Evolutionary conservation across 2,113 vertebrate genomes (phyloP).

Genomic region (Callionymus lyra): DNA sequence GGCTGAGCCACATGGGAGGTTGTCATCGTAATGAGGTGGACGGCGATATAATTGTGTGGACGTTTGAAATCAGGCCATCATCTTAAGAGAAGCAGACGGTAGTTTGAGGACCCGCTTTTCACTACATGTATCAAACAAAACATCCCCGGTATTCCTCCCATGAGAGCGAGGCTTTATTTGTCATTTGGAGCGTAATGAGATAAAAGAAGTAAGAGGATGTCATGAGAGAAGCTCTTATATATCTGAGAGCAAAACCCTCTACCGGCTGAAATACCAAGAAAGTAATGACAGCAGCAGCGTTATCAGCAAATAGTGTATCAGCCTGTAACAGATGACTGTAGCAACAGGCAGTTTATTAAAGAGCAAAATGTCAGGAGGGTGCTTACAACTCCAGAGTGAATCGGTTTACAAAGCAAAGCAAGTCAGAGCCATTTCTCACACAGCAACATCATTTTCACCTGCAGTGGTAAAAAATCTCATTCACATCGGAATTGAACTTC

Average conservation of each 20-base stretch:
- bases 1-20: slow-evolving; percentile 27
- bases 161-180: slow-evolving; percentile 34
- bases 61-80: slow-evolving; percentile 33
- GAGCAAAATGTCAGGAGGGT: slow-evolving; percentile 30
- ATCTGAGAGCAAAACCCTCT: slow-evolving; percentile 22
- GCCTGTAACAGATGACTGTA: slow-evolving; percentile 20
- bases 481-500: slow-evolving; percentile 19
- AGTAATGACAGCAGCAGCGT: slow-evolving; percentile 21
- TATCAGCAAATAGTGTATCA: slow-evolving; percentile 23
- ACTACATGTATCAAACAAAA: slow-evolving; percentile 22
- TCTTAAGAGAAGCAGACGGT: slow-evolving; percentile 27
- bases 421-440: slow-evolving; percentile 6
- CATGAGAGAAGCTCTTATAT: slow-evolving; percentile 25
- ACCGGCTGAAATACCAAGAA: slow-evolving; percentile 20
- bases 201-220: slow-evolving; percentile 30
- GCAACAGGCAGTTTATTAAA: slow-evolving; percentile 34
- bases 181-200: slow-evolving; percentile 37
- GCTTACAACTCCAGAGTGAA: slow-evolving; percentile 6
- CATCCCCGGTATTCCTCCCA: slow-evolving; percentile 20
- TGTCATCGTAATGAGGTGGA: slow-evolving; percentile 23
- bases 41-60: slow-evolving; percentile 13
- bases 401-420: slow-evolving; percentile 3
- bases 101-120: slow-evolving; percentile 7
- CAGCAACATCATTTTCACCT: slow-evolving; percentile 18
- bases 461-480: slow-evolving; percentile 18